A percentile compares a stretch with the other conserved stretches of the same genome.
These are phyloP conservation scores for Amiota communis DNA, from an alignment of 2,888 invertebrate genomes.

Conservation along the genomic window DNA sequence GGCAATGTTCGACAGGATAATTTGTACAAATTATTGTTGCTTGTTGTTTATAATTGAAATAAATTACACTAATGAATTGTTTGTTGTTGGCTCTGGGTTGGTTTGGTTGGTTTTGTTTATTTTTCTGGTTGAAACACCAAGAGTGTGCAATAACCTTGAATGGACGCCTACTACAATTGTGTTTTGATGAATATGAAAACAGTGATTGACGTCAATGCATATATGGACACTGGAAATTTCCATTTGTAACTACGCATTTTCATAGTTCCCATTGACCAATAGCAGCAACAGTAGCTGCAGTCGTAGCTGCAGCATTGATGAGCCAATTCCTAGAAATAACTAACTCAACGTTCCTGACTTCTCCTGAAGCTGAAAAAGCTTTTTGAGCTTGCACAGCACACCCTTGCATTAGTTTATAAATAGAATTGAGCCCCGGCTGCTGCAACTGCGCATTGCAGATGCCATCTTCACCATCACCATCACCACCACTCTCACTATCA, in stretches of 20 bases:
- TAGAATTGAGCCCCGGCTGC: constrained; percentile 16
- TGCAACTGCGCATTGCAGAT: not conserved
- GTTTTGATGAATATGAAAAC: too few relatives aligned
- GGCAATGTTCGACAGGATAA: too few relatives aligned
- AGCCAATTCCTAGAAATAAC: not conserved
- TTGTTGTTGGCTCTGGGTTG: constrained; percentile 33
- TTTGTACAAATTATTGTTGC: too few relatives aligned
- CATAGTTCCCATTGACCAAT: not conserved
- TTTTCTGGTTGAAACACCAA: not conserved
- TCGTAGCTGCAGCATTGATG: not conserved
- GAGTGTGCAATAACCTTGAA: too few relatives aligned
- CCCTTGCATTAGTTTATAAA: not conserved
- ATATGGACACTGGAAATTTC: too few relatives aligned
- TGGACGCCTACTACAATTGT: too few relatives aligned
- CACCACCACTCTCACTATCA: not conserved
- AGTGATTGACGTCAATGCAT: too few relatives aligned
- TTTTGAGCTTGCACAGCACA: not conserved
- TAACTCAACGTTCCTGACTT: not conserved
- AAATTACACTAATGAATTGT: constrained; percentile 54
- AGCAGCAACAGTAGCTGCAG: not conserved
- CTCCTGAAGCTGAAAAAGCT: not conserved
- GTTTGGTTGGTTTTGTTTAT: not conserved
- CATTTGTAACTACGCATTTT: too few relatives aligned
- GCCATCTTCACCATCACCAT: not conserved
- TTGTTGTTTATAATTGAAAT: constrained; percentile 46